phyloP scores from a whole-genome alignment of 2,113 vertebrate genomes.

The Miniopterus natalensis region DNA sequence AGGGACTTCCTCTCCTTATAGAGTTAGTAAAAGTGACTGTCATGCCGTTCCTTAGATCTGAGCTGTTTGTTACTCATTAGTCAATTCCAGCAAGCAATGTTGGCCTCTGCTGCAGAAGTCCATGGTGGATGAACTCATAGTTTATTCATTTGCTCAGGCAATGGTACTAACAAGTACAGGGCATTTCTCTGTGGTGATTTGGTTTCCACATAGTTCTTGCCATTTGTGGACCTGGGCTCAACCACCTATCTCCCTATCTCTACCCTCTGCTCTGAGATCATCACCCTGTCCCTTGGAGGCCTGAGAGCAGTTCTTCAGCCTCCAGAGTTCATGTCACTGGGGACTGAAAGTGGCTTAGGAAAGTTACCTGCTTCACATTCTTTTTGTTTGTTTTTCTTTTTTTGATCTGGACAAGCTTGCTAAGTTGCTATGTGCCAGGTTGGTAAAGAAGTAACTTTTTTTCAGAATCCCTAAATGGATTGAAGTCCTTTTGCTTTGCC shows the following conservation, averaged over 20 bases:
- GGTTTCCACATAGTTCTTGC: not conserved
- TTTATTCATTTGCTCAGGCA: not conserved
- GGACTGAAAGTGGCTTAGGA: not conserved
- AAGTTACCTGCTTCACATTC: not conserved
- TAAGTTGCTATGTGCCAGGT: not conserved
- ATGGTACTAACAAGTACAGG: not conserved
- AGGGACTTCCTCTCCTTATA: not conserved
- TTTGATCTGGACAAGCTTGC: not conserved
- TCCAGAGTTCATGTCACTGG: not conserved
- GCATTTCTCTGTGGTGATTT: not conserved
- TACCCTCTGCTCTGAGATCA: not conserved
- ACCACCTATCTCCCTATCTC: not conserved
- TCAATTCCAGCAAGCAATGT: rapidly evolving
- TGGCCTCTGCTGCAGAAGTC: not conserved
- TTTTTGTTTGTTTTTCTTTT: not conserved
- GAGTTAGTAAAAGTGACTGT: not conserved
- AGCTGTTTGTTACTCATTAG: not conserved
- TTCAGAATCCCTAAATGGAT: not conserved
- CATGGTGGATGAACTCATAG: not conserved
- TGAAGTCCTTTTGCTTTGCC: not conserved
- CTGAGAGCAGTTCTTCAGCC: not conserved
- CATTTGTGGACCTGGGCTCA: not conserved
- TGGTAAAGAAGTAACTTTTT: not conserved
- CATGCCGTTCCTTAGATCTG: not conserved
- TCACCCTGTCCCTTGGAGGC: not conserved